phyloP scores from a whole-genome alignment of 1,140 invertebrate species.

The Procambarus clarkii region DNA sequence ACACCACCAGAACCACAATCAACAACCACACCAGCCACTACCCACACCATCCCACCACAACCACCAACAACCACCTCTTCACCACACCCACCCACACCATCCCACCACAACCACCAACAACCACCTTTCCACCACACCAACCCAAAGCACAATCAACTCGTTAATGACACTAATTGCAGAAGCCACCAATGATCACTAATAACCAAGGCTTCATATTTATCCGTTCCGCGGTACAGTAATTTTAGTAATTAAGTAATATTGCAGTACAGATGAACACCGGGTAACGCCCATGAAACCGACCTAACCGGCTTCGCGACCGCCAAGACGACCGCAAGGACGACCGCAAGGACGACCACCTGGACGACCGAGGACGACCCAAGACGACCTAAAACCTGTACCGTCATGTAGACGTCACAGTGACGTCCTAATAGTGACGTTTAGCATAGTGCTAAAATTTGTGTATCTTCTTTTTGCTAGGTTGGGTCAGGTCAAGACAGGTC shows the following conservation, averaged over 20 bases:
- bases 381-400: too few species aligned
- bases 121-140: neutral
- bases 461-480: too few species aligned
- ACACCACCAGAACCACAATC: neutral
- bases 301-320: too few species aligned
- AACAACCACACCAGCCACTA: neutral
- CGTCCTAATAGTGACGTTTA: too few species aligned
- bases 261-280: neutral
- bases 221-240: neutral
- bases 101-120: neutral
- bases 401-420: too few species aligned
- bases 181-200: neutral
- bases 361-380: too few species aligned
- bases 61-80: neutral
- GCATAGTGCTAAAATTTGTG: too few species aligned
- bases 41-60: neutral
- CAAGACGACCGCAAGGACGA: too few species aligned
- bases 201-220: neutral
- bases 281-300: too few species aligned
- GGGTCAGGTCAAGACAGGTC: too few species aligned
- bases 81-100: neutral
- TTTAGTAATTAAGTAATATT: neutral
- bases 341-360: too few species aligned
- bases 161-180: neutral
- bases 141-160: neutral